Evolutionary conservation across 2,113 vertebrate species (phyloP), one percentile per base, ranked within the genome.

Genomic region (Nothocercus nigrocapillus): DNA sequence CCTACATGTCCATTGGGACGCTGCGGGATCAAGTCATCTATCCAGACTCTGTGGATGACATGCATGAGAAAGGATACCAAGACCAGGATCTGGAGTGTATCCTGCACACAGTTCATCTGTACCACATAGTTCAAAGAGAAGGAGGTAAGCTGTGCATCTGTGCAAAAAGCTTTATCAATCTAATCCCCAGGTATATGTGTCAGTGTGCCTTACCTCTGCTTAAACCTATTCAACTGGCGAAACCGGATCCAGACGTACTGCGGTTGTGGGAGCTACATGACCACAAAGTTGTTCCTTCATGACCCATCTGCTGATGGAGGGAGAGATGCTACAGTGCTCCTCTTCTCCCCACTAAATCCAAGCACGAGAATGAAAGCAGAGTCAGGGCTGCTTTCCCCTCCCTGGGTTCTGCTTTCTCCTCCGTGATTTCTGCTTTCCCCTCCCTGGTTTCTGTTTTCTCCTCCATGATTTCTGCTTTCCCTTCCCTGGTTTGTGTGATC

Each of bases 21-120:
- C 98, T 99, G 53, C 98, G 99, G 32, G 99, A 99, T 97, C 99
- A 99, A 97, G 99, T 99, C 61, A 99, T 99, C 95, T 99, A 99
- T 96, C 99, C 99, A 4, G 99, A 99, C 95, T 99, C 98, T 0
- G 97, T 98, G 96, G 99, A 99, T 79, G 99, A 99, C 96, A 99
- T 99, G 99, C 98, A 98, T 5, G 97, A 97, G 40, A 99, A 98
- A 90, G 99, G 99, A 63, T 98, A 98, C 86, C 97, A 97, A 34
- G 99, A 99, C 96, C 97, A 96, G 45, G 98, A 99, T 93, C 97
- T 99, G 91, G 99, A 99, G n/a, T 68, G 79, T 81, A 99, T 99
- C 93, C 95, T 99, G 89, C 98, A 98, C 36, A 98, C 98, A 10
- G 99, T 99, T 86, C 99, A 99, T 93, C 98, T 99, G 54, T 99